These are phyloP conservation scores for Bungarus multicinctus DNA, from an alignment of 2,113 vertebrate species.

Conservation along the genomic window DNA sequence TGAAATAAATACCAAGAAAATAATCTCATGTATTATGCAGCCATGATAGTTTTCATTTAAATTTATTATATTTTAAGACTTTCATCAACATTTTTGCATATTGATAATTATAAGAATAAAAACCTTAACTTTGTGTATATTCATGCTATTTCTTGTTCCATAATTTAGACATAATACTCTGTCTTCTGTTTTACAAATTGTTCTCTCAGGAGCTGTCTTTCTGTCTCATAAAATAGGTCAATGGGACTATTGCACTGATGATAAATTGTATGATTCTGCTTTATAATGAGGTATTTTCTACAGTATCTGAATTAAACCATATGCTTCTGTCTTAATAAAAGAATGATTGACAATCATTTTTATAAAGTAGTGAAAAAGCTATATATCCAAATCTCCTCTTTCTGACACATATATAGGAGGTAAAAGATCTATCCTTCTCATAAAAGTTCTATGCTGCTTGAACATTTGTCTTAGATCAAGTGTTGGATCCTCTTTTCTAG, in stretches of 20 bases:
- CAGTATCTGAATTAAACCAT: slow-evolving; percentile 28
- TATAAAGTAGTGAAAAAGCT: background rate
- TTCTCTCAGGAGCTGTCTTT: slow-evolving; percentile 42
- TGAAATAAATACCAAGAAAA: background rate
- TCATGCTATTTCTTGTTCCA: slow-evolving; percentile 5
- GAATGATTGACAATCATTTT: background rate
- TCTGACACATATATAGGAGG: background rate
- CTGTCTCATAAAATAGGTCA: slow-evolving; percentile 52
- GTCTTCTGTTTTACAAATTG: slow-evolving; percentile 46
- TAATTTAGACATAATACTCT: slow-evolving; percentile 35
- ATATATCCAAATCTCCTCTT: background rate
- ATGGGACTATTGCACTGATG: slow-evolving; percentile 40
- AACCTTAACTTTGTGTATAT: background rate
- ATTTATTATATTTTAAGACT: slow-evolving; percentile 4
- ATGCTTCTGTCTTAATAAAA: slow-evolving; percentile 15
- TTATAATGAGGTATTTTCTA: slow-evolving; percentile 43
- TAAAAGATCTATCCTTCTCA: background rate
- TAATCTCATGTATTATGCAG: too few species aligned
- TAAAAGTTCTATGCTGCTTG: background rate
- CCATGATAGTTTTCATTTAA: background rate
- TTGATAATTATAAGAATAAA: background rate
- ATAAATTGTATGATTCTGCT: slow-evolving; percentile 39
- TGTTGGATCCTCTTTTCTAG: background rate
- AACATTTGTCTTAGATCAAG: background rate
- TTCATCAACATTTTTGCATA: background rate